Conservation (phyloP, 2,888 invertebrate species). For the Gisinianus flammeolus region DNA sequence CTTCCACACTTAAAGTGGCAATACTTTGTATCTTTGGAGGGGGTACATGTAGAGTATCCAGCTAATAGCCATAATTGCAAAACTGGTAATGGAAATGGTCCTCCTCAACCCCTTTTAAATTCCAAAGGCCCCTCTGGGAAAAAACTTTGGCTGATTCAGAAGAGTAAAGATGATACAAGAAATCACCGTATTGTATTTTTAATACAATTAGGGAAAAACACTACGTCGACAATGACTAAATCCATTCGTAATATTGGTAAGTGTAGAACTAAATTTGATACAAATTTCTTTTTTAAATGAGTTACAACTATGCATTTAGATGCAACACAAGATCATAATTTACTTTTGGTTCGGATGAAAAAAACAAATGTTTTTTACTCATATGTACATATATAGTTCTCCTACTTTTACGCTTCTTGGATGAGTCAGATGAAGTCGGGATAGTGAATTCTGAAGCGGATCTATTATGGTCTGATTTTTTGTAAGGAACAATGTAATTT, state of each 20-base stretch:
- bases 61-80: constrained; percentile 60
- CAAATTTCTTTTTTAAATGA: neutral
- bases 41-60: constrained; percentile 65
- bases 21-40: constrained; percentile 64
- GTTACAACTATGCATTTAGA: too few species aligned
- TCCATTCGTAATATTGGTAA: constrained; percentile 45
- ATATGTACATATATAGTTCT: constrained; percentile 30
- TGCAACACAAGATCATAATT: neutral
- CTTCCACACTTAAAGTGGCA: constrained; percentile 65
- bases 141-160: constrained; percentile 49
- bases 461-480: constrained; percentile 34
- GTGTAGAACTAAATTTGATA: neutral
- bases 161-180: constrained; percentile 44
- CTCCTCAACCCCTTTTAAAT: constrained; percentile 17
- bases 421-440: constrained; percentile 49
- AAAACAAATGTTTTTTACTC: neutral
- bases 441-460: constrained; percentile 42
- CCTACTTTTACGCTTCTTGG: constrained; percentile 41
- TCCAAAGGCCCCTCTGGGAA: constrained; percentile 40
- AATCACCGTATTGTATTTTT: constrained; percentile 46
- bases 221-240: constrained; percentile 34
- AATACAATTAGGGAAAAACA: constrained; percentile 41
- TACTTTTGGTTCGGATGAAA: too few species aligned
- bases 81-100: neutral
- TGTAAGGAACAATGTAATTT: constrained; percentile 43